Evolutionary conservation across 2,113 vertebrate genomes (phyloP).

Genomic region (Pollimyrus isidori): DNA sequence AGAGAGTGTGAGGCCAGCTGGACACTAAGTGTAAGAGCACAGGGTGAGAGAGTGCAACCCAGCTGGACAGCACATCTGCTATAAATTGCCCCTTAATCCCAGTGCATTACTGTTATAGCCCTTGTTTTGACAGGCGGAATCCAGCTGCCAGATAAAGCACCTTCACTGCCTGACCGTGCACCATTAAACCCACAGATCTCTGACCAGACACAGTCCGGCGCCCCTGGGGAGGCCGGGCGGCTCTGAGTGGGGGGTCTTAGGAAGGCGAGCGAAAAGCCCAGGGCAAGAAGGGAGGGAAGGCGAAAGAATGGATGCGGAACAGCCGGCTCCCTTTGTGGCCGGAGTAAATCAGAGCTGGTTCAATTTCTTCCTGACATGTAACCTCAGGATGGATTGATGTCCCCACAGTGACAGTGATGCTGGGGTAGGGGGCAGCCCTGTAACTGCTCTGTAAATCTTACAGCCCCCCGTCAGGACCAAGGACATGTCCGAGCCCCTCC

Average conservation of each 20-base stretch:
- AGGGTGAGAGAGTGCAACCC: not conserved
- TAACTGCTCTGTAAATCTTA: conserved; percentile 8
- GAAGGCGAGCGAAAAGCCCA: not conserved
- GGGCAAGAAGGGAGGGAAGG: not conserved
- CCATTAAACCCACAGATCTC: not conserved
- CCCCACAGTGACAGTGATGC: not conserved
- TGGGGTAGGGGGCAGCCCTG: not conserved
- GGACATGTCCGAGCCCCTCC: not conserved
- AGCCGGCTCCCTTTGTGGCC: not conserved
- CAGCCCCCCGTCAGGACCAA: not conserved
- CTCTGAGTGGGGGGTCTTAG: not conserved
- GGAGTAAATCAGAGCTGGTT: conserved; percentile 30
- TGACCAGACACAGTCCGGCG: not conserved
- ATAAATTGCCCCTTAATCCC: conserved; percentile 4
- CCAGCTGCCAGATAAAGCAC: not conserved
- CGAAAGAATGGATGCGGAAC: not conserved
- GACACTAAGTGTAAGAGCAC: not conserved
- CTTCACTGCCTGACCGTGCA: not conserved
- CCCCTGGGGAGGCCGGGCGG: not conserved
- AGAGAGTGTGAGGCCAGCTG: not conserved
- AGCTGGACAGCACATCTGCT: not conserved
- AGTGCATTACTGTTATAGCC: not conserved
- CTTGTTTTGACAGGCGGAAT: conserved; percentile 1
- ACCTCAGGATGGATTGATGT: conserved; percentile 28
- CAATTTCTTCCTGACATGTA: conserved; percentile 24